Evolutionary conservation across 1,140 invertebrate genomes (phyloP).

Genomic region (Saccostrea echinata): DNA sequence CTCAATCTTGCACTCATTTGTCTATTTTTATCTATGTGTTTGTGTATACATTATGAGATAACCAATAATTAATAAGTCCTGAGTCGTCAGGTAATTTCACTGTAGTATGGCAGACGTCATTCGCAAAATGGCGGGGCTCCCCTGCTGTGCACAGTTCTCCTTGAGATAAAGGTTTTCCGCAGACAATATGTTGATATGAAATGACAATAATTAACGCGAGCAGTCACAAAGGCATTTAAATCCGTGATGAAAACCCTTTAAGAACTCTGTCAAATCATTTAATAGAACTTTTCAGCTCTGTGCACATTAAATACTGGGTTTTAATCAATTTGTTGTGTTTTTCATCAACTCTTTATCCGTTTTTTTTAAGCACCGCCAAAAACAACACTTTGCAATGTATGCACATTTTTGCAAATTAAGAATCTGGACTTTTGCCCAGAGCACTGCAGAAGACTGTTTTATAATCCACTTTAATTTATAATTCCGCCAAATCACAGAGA

Average conservation of each 20-base stretch:
- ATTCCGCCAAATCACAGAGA: not conserved
- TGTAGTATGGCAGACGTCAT: not conserved
- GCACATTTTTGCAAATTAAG: conserved; percentile 25
- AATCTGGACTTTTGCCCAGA: conserved; percentile 2
- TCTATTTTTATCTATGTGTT: conserved; percentile 11
- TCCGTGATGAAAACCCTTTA: conserved; percentile 12
- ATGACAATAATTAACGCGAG: conserved; percentile 29
- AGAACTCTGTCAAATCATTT: not conserved
- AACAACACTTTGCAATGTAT: conserved; percentile 22
- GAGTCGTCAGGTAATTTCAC: not conserved
- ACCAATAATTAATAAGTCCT: not conserved
- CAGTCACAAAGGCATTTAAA: conserved; percentile 29
- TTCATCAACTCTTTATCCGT: not conserved
- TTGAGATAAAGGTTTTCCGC: not conserved
- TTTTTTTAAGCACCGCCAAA: not conserved
- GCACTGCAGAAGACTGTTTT: not conserved
- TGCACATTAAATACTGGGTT: not conserved
- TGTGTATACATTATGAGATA: not conserved
- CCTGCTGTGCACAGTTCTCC: not conserved
- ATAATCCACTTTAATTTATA: conserved; percentile 8
- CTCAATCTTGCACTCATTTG: not conserved
- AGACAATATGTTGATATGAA: conserved; percentile 36
- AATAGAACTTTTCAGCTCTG: not conserved
- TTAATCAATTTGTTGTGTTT: conserved; percentile 27
- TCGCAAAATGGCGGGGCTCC: not conserved